These are phyloP conservation scores for Oryzias dopingdopingensis DNA, from an alignment of 2,797 vertebrate genomes.

Conservation along the genomic window DNA sequence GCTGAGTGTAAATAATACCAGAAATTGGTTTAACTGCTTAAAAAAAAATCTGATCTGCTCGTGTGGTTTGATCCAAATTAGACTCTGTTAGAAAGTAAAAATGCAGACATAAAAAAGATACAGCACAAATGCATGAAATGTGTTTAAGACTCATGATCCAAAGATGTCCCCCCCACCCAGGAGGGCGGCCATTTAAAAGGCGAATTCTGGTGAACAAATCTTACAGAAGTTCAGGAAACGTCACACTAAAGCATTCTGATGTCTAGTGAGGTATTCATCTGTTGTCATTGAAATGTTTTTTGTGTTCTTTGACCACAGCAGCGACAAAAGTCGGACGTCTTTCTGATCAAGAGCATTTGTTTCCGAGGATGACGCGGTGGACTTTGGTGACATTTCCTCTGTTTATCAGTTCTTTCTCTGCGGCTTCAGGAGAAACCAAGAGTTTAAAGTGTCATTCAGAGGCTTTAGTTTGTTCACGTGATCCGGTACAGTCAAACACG, in stretches of 20 bases:
- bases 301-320: slow-evolving; percentile 15
- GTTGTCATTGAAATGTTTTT: slow-evolving; percentile 30
- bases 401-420: slow-evolving; percentile 33
- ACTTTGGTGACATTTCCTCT: slow-evolving; percentile 72
- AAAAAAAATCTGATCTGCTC: no score
- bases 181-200: slow-evolving; percentile 74
- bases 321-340: not conserved
- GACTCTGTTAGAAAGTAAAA: not conserved
- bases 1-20: no score
- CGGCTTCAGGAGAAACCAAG: not conserved
- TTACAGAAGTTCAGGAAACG: slow-evolving; percentile 67
- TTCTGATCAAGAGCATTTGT: slow-evolving; percentile 14
- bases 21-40: no score
- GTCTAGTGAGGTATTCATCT: slow-evolving; percentile 74
- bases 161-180: slow-evolving; percentile 36
- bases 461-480: no score
- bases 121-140: slow-evolving; percentile 35
- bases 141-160: slow-evolving; percentile 32
- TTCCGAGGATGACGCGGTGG: slow-evolving; percentile 44
- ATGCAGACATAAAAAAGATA: slow-evolving; percentile 23
- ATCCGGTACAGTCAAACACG: no score
- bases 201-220: slow-evolving; percentile 72
- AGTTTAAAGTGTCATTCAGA: no score
- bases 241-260: slow-evolving; percentile 72
- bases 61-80: no score